Conservation (phyloP, 2,888 invertebrate species). For the Callyntrura sp. region DNA sequence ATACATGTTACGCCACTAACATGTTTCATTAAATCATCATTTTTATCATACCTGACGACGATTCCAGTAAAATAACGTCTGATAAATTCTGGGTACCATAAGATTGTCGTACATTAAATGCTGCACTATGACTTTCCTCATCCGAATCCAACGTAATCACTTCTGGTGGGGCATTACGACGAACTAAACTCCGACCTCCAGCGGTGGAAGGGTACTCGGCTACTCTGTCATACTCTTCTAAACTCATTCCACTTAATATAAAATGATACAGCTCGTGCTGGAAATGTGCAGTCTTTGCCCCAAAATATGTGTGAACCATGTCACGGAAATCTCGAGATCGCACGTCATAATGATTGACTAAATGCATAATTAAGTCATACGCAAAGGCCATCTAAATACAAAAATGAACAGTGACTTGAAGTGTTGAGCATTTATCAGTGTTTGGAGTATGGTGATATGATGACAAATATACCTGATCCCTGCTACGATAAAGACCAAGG, state of each 20-base stretch:
- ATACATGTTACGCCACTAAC: neutral
- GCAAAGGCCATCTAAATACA: constrained; percentile 89
- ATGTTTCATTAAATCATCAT: neutral
- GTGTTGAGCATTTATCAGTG: neutral
- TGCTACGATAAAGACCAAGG: constrained; percentile 85
- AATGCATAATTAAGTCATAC: constrained; percentile 89
- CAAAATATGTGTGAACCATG: constrained; percentile 89
- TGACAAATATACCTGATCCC: constrained; percentile 80
- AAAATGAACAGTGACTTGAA: neutral
- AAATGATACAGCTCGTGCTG: constrained; percentile 95
- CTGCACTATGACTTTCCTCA: constrained; percentile 10
- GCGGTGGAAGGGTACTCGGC: constrained; percentile 74
- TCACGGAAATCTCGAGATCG: constrained; percentile 89
- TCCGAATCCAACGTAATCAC: constrained; percentile 64
- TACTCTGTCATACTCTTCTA: constrained; percentile 81
- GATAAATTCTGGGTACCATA: neutral
- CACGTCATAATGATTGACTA: constrained; percentile 87
- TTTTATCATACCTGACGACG: constrained; percentile 56
- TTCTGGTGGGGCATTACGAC: constrained; percentile 50
- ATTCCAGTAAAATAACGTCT: constrained; percentile 48
- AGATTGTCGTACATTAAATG: neutral
- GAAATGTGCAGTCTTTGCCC: constrained; percentile 92
- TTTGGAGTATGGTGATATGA: too few relatives aligned
- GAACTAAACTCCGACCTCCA: neutral
- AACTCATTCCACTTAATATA: constrained; percentile 89